Evolutionary conservation across 37 sponge, comb jelly and placozoan genomes (phyloP).

Genomic region (Cliona cf. orientalis): DNA sequence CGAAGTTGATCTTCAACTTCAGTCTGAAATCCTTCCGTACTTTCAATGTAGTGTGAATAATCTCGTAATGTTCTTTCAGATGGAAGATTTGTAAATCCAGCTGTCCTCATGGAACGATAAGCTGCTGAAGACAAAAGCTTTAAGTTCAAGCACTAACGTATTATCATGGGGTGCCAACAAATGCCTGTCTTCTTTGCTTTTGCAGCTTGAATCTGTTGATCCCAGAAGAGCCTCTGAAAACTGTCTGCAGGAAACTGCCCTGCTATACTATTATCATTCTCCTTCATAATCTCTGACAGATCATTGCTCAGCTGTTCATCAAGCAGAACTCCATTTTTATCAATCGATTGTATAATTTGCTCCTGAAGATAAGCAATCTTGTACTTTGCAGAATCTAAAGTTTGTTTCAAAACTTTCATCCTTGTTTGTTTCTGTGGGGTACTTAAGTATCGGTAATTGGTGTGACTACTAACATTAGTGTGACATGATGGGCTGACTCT

Average conservation of each 20-base stretch:
- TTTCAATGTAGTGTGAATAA: slow-evolving; percentile 28
- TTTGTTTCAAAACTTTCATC: not conserved
- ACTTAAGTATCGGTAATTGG: slow-evolving; percentile 19
- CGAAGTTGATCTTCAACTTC: no score
- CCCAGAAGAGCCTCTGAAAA: slow-evolving; percentile 25
- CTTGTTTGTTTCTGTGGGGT: slow-evolving; percentile 26
- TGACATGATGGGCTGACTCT: no score
- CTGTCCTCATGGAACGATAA: slow-evolving; percentile 8
- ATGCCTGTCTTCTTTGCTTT: slow-evolving; percentile 24
- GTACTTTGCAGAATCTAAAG: not conserved
- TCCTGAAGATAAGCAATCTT: not conserved
- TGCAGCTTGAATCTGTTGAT: slow-evolving; percentile 20
- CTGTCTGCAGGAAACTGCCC: not conserved
- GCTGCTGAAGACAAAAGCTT: slow-evolving; percentile 30
- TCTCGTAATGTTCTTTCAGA: slow-evolving; percentile 36
- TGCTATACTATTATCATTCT: no score
- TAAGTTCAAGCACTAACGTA: slow-evolving; percentile 37
- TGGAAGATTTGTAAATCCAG: slow-evolving; percentile 25
- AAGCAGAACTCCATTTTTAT: slow-evolving; percentile 4
- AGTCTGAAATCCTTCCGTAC: slow-evolving; percentile 36
- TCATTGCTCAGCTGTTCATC: slow-evolving; percentile 7
- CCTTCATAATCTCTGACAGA: slow-evolving; percentile 10
- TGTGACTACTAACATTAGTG: slow-evolving; percentile 4
- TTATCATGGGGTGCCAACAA: slow-evolving; percentile 38
- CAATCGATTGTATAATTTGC: not conserved